Evolutionary conservation across 1,140 invertebrate species (phyloP).

Genomic region (Listronotus bonariensis): DNA sequence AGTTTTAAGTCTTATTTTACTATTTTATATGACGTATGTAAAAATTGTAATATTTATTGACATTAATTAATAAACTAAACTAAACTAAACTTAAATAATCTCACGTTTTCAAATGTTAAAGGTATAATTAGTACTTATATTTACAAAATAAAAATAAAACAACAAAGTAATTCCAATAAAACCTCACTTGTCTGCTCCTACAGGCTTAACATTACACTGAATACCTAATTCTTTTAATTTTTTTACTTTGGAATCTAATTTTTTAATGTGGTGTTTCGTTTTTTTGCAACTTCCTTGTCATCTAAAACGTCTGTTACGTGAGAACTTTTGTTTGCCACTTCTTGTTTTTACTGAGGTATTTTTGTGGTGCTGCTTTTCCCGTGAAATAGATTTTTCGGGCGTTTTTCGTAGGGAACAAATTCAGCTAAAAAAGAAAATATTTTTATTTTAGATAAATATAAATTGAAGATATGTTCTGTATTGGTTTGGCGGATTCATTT

Average conservation of each 20-base stretch:
- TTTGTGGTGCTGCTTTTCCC: constrained; percentile 45
- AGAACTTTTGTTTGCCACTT: constrained; percentile 32
- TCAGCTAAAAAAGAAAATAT: constrained; percentile 57
- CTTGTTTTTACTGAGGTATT: constrained; percentile 39
- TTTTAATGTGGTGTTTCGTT: constrained; percentile 31
- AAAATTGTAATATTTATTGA: too few relatives aligned
- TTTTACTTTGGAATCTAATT: constrained; percentile 50
- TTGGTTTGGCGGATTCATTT: too few relatives aligned
- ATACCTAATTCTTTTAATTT: constrained; percentile 51
- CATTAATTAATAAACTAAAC: too few relatives aligned
- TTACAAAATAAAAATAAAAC: too few relatives aligned
- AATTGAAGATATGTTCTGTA: too few relatives aligned
- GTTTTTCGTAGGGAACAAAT: constrained; percentile 63
- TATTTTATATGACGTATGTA: too few relatives aligned
- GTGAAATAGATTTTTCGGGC: constrained; percentile 56
- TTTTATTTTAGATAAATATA: too few relatives aligned
- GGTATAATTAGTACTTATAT: too few relatives aligned
- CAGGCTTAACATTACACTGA: constrained; percentile 49
- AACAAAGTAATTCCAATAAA: too few relatives aligned
- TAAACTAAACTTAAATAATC: too few relatives aligned
- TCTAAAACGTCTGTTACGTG: constrained; percentile 39
- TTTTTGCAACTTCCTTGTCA: constrained; percentile 30
- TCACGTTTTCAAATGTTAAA: too few relatives aligned
- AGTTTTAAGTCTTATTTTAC: too few relatives aligned
- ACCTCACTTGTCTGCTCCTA: constrained; percentile 21